Evolutionary conservation across 2,113 vertebrate species (phyloP).

Genomic region (Indicator indicator): DNA sequence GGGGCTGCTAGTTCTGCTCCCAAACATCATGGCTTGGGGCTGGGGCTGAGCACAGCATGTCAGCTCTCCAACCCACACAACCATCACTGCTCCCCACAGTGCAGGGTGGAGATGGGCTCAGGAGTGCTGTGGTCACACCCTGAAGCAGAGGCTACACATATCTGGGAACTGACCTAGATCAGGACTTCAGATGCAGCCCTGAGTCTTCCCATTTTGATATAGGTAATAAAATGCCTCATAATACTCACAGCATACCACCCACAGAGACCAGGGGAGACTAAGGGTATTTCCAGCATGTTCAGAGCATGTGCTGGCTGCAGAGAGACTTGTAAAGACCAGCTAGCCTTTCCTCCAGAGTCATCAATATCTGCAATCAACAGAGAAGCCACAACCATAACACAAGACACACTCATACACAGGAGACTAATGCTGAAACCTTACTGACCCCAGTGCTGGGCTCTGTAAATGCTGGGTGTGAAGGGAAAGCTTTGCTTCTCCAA

Average conservation of each 20-base stretch:
- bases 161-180: neutral
- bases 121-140: neutral
- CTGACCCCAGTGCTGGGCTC: neutral
- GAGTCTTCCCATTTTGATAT: neutral
- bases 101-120: neutral
- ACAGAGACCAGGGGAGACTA: neutral
- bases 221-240: too few species aligned
- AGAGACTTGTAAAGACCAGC: neutral
- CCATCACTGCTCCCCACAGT: fast-evolving
- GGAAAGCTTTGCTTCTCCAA: neutral
- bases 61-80: neutral
- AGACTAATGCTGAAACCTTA: neutral
- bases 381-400: neutral
- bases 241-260: neutral
- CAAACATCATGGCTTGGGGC: too few species aligned
- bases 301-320: neutral
- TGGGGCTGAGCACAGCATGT: fast-evolving
- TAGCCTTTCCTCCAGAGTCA: neutral
- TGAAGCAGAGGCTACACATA: fast-evolving
- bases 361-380: neutral
- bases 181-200: neutral
- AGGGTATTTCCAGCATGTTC: neutral
- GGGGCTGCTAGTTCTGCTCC: neutral
- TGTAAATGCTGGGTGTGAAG: neutral
- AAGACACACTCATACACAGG: fast-evolving